Evolutionary conservation across 2,113 vertebrate species (phyloP).

Genomic region (Zeus faber): DNA sequence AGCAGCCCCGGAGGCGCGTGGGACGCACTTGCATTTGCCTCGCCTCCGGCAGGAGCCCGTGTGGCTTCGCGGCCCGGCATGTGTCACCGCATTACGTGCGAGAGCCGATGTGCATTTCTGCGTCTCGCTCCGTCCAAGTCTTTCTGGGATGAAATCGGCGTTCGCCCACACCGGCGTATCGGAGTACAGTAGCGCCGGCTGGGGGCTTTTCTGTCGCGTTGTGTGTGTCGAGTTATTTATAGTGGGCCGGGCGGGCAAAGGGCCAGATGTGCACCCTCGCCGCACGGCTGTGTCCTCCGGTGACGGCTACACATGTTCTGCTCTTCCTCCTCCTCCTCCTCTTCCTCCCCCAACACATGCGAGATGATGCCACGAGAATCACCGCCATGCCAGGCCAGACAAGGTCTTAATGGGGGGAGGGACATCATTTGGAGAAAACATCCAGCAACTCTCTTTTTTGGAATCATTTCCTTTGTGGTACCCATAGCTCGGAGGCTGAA

Average conservation of each 20-base stretch:
- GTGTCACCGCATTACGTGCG: conserved; percentile 6
- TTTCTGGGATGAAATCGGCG: neutral
- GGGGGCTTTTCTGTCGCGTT: conserved; percentile 45
- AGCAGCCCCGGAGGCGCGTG: neutral
- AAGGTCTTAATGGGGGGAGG: neutral
- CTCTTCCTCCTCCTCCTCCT: conserved; percentile 1
- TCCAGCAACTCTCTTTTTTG: neutral
- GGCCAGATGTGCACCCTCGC: conserved; percentile 57
- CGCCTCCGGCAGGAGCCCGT: neutral
- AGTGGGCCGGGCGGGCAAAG: conserved; percentile 34
- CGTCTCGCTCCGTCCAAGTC: neutral
- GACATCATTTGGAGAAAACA: too few relatives aligned
- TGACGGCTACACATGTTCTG: conserved; percentile 23
- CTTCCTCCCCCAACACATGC: conserved; percentile 4
- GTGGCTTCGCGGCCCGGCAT: neutral
- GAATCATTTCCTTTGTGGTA: too few relatives aligned
- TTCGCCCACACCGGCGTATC: conserved; percentile 10
- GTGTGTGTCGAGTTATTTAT: conserved; percentile 65
- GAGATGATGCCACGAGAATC: neutral
- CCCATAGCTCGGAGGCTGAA: too few relatives aligned
- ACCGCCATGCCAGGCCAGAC: conserved; percentile 18
- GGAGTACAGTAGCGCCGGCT: conserved; percentile 37
- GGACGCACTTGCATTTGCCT: too few relatives aligned
- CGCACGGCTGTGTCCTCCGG: conserved; percentile 34
- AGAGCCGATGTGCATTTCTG: neutral